Evolutionary conservation across 2,888 invertebrate genomes (phyloP), one percentile per base, ranked within the genome.

Genomic region (Euzophera pinguis): DNA sequence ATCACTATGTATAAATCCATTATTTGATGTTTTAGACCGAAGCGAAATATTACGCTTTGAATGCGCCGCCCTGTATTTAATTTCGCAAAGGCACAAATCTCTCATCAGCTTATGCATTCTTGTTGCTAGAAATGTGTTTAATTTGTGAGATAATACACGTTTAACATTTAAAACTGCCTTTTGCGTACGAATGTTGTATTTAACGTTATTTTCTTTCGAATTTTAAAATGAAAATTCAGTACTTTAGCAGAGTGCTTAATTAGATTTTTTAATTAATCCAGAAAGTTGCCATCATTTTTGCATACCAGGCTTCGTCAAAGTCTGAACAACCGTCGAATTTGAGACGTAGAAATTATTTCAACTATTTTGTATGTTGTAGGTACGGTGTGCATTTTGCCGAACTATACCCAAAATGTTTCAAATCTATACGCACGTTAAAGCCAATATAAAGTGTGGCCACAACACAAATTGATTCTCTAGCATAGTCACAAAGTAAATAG

Each of bases 391-490:
- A 13, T 13, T 14, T 16, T 16, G 4, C 45, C 22, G 10, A 35
- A 35, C 14, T 3, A 12, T 47, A 22, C 3, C 22, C 10, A 32
- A 22, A 35, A 37, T 37, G n/a, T 37, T 47, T 17, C n/a, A 5
- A 16, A 13, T 10, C 38, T 13, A 27, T 27, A 48, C 22, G 38
- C 27, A 48, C 17, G 16, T 16, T 16, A 38, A 8, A 38, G 13
- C 48, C 48, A 48, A 48, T 27, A 27, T 22, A 22, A 38, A 27
- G 38, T 38, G 38, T 38, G 37, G 22, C 48, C 48, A 37, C 48
- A 48, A 29, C 48, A 27, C 48, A 48, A 48, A 48, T 48, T 48
- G 48, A 37, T 27, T 48, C 48, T 13, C 45, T 32, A 13, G 32
- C 10, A 39, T 8, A 3, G 39, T 1, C 9, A 39, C 16, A 39